These are phyloP conservation scores for Oscheius sp. DNA, from an alignment of 2,888 invertebrate genomes.

Conservation along the genomic window DNA sequence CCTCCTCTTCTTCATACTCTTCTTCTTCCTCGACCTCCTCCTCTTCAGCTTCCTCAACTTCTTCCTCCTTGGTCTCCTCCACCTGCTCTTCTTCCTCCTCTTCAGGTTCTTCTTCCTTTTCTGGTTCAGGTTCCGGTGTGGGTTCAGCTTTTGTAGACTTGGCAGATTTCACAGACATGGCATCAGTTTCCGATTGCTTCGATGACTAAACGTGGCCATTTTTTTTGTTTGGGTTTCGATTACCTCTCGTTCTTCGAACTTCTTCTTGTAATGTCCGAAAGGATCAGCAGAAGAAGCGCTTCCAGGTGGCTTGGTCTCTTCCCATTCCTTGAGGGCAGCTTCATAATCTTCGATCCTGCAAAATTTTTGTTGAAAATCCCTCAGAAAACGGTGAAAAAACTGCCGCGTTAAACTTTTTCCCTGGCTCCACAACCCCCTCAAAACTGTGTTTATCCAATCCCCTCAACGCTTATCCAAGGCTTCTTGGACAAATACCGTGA, in stretches of 20 bases:
- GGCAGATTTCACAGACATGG: constrained; percentile 54
- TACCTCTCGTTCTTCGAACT: constrained; percentile 68
- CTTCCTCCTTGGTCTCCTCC: constrained; percentile 54
- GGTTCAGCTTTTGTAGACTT: constrained; percentile 50
- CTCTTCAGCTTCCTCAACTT: constrained; percentile 50
- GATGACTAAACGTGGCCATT: constrained; percentile 41
- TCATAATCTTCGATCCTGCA: constrained; percentile 72
- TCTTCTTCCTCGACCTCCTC: constrained; percentile 59
- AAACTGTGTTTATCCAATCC: constrained; percentile 32
- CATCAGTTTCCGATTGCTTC: constrained; percentile 55
- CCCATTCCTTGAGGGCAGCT: constrained; percentile 71
- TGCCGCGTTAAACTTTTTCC: neutral
- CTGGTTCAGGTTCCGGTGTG: constrained; percentile 54
- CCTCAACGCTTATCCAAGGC: constrained; percentile 23
- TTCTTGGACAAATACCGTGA: constrained; percentile 27
- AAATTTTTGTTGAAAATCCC: constrained; percentile 3
- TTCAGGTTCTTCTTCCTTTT: constrained; percentile 23
- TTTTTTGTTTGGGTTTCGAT: too few species aligned
- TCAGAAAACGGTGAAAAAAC: neutral
- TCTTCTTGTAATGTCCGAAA: constrained; percentile 71
- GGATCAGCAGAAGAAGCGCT: constrained; percentile 70
- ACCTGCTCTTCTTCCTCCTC: constrained; percentile 52
- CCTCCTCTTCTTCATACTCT: constrained; percentile 47
- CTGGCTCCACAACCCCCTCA: constrained; percentile 1
- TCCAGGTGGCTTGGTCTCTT: constrained; percentile 72